Evolutionary conservation across 2,113 vertebrate species (phyloP), one percentile per base, ranked within the genome.

Genomic region (Bufo gargarizans): DNA sequence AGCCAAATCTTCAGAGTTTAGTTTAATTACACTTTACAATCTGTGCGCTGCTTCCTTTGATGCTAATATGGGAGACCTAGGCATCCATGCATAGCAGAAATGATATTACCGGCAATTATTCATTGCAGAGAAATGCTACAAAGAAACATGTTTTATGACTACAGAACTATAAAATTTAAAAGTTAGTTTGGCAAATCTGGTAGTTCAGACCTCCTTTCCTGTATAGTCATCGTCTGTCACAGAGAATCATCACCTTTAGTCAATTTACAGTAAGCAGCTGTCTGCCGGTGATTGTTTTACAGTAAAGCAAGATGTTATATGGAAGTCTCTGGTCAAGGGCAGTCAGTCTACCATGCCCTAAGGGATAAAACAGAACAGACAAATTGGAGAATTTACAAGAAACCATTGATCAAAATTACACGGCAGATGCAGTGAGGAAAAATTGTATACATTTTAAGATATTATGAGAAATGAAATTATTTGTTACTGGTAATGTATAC

Each of bases 221-320:
- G 86, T 87, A 80, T n/a, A 87, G 86, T 87, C 77, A 87, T 87
- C 86, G 4, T 65, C 63, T 55, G 77, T 87, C 77, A 87, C 77
- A 58, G 17, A 74, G 77, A 87, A 80, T 81, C 84, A 79, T 86
- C 86, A 81, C 77, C 72, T 87, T 71, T 59, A 78, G 76, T 63
- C 56, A 50, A 19, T 86, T 86, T 87, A 87, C 86, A 81, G 86
- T 87, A 87, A 87, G 14, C 77, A 87, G 72, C 77, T 87, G 76
- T 65, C 85, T 86, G 58, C 76, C 63, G 47, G 59, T 77, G 78
- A 53, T 79, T 53, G 22, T 67, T 71, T 87, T 87, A 87, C 86
- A 58, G 86, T 80, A 87, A 87, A 58, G 65, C 14, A 67, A 87
- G 58, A 79, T 79, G 76, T 86, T 79, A 65, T 67, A 17, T 79